These are phyloP conservation scores for Hybognathus amarus DNA, from an alignment of 2,797 vertebrate genomes.

Conservation along the genomic window DNA sequence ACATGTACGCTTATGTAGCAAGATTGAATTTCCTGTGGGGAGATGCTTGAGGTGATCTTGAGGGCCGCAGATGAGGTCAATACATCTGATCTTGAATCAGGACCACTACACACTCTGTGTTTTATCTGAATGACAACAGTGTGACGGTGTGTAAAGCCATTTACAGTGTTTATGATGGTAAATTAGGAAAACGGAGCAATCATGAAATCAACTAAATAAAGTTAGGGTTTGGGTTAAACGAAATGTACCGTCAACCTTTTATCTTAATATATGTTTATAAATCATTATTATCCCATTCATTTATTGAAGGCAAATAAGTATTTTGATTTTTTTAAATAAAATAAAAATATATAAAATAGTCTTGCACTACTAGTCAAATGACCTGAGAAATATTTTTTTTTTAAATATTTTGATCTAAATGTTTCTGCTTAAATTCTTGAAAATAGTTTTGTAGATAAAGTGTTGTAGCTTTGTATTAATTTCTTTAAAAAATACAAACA, in stretches of 20 bases:
- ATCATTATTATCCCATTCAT: background rate
- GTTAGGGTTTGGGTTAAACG: background rate
- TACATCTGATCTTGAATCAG: background rate
- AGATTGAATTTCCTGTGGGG: background rate
- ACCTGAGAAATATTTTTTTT: background rate
- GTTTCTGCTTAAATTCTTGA: background rate
- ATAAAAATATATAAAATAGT: too few species aligned
- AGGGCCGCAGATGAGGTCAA: background rate
- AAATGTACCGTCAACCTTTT: background rate
- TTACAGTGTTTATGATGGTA: background rate
- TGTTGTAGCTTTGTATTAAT: background rate
- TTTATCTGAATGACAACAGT: background rate
- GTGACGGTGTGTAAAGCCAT: background rate
- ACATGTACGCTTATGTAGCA: background rate
- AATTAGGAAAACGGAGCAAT: background rate
- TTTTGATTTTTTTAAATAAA: background rate
- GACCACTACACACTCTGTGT: background rate
- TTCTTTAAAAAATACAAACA: background rate
- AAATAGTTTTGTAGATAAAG: background rate
- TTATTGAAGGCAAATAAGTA: background rate
- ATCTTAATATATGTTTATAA: background rate
- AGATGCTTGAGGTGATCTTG: background rate
- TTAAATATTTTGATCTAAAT: background rate
- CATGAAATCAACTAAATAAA: slow-evolving; percentile 1
- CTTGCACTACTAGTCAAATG: background rate